phyloP scores from a whole-genome alignment of 1,140 invertebrate species.

The Cheumatopsyche charites region DNA sequence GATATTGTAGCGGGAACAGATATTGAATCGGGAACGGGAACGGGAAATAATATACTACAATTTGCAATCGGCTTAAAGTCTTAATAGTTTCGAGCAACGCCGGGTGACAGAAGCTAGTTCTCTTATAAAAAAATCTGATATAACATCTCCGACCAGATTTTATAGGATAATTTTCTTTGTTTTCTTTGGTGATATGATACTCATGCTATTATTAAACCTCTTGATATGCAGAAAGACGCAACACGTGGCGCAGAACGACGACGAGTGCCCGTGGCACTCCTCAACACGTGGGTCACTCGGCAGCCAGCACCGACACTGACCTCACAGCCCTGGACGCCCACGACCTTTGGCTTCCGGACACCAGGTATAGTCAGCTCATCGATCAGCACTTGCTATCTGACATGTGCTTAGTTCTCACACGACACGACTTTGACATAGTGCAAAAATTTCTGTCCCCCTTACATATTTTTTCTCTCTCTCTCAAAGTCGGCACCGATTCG shows the following conservation, averaged over 20 bases:
- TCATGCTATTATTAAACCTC: no score
- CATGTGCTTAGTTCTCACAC: neutral
- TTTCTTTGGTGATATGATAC: no score
- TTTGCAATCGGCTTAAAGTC: no score
- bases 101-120: no score
- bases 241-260: conserved; percentile 68
- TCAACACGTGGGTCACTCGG: conserved; percentile 68
- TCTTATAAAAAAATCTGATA: no score
- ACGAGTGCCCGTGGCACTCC: conserved; percentile 64
- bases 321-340: conserved; percentile 79
- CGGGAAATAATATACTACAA: no score
- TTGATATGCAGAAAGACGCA: conserved; percentile 63
- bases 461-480: no score
- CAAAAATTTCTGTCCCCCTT: neutral
- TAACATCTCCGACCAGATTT: no score
- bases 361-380: conserved; percentile 56
- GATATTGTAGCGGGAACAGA: no score
- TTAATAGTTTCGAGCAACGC: no score
- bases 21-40: no score
- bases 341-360: conserved; percentile 80
- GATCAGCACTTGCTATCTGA: neutral
- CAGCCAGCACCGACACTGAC: conserved; percentile 80
- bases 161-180: no score
- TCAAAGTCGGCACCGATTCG: neutral
- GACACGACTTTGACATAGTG: neutral